Conservation (phyloP, 2,888 invertebrate genomes). For the Melanargia galathea region DNA sequence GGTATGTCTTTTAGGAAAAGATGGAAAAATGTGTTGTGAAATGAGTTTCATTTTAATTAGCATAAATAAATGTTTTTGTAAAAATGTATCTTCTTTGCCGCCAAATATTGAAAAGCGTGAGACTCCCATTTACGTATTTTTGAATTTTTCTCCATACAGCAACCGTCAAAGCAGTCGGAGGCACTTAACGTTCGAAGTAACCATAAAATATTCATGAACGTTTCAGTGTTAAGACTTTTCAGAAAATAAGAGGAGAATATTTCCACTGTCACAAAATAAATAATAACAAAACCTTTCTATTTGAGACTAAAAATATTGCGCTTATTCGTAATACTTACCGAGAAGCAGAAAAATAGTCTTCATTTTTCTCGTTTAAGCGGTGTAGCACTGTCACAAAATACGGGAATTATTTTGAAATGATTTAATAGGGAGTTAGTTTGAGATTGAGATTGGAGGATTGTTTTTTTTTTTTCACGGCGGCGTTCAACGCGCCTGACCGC, state of each 20-base stretch:
- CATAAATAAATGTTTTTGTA: too few species aligned
- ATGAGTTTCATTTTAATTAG: too few species aligned
- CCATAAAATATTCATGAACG: not conserved
- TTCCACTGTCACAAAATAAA: not conserved
- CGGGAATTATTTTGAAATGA: constrained; percentile 40
- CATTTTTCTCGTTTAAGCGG: constrained; percentile 52
- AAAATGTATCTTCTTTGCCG: too few species aligned
- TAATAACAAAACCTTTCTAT: constrained; percentile 5
- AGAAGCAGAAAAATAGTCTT: constrained; percentile 63
- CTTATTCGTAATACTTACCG: constrained; percentile 58
- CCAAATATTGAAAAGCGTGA: too few species aligned
- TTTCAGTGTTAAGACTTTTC: not conserved
- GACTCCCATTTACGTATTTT: too few species aligned
- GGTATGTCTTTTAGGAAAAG: too few species aligned
- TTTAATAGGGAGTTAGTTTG: constrained; percentile 42
- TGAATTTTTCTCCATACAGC: too few species aligned
- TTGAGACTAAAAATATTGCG: constrained; percentile 2
- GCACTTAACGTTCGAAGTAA: not conserved
- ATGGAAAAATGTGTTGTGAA: too few species aligned
- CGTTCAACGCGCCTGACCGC: constrained; percentile 71
- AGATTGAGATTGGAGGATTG: constrained; percentile 52
- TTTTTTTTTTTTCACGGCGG: constrained; percentile 51
- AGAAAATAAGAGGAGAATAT: not conserved
- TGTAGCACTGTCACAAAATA: constrained; percentile 67
- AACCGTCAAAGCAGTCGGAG: too few species aligned